Conservation (phyloP, 2,113 vertebrate species). For the Gopherus evgoodei region DNA sequence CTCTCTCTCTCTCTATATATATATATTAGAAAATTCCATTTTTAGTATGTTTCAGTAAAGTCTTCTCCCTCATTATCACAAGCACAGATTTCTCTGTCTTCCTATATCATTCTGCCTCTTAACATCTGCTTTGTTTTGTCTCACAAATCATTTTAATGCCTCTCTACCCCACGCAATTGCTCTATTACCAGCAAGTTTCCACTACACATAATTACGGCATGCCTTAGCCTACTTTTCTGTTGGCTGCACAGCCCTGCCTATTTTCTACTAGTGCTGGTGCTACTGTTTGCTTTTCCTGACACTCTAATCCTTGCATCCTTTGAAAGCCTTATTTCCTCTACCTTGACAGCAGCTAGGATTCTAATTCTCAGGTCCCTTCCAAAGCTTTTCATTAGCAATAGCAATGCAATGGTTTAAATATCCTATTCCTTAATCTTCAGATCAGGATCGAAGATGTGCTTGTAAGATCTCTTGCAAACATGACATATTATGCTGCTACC, state of each 20-base stretch:
- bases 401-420: conserved; percentile 77
- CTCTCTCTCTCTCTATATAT: not conserved
- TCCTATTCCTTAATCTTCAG: conserved; percentile 78
- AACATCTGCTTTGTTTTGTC: conserved; percentile 74
- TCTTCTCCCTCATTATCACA: conserved; percentile 64
- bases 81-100: conserved; percentile 66
- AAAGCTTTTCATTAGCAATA: conserved; percentile 80
- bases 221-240: conserved; percentile 81
- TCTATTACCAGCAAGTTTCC: conserved; percentile 77
- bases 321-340: conserved; percentile 80
- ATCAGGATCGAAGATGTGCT: conserved; percentile 71
- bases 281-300: conserved; percentile 81
- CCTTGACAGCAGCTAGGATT: conserved; percentile 75
- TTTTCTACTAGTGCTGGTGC: conserved; percentile 83
- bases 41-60: conserved; percentile 69
- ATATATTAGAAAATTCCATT: conserved; percentile 72
- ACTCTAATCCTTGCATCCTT: conserved; percentile 79
- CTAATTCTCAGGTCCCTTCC: conserved; percentile 77
- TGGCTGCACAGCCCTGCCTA: conserved; percentile 80
- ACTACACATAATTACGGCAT: conserved; percentile 79
- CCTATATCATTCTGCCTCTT: conserved; percentile 56
- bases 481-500: conserved; percentile 46
- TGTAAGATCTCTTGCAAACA: conserved; percentile 68
- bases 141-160: conserved; percentile 67
- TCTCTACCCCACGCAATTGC: conserved; percentile 57